A percentile compares a stretch with the other conserved stretches of the same genome.
phyloP scores from a whole-genome alignment of 1,140 invertebrate genomes.

The Chrysopa pallens region DNA sequence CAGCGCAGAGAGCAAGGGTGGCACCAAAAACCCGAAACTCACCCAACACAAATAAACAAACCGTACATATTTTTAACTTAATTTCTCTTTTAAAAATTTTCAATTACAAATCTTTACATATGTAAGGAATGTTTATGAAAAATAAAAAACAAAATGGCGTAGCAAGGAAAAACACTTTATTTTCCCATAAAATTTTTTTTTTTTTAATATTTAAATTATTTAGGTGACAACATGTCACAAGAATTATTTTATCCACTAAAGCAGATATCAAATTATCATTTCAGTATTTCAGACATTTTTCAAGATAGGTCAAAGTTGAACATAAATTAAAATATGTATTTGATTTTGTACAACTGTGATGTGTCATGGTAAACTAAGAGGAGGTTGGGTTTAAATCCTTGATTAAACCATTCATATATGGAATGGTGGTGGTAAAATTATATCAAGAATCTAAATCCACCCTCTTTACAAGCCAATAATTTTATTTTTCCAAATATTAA shows the following conservation, averaged over 20 bases:
- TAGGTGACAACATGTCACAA: conserved; percentile 12
- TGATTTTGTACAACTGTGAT: no score
- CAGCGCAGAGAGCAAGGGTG: not conserved
- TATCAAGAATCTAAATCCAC: no score
- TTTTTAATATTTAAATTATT: not conserved
- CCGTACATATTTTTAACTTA: not conserved
- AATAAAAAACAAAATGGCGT: not conserved
- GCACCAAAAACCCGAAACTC: not conserved
- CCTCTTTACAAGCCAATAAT: no score
- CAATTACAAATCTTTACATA: not conserved
- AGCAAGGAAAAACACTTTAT: not conserved
- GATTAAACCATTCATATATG: no score
- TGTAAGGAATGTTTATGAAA: not conserved
- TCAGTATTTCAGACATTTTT: no score
- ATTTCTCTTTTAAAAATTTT: not conserved
- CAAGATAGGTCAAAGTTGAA: no score
- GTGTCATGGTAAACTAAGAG: no score
- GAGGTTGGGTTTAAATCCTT: no score
- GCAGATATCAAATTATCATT: not conserved
- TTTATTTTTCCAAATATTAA: no score
- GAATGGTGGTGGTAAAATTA: no score
- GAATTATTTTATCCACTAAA: not conserved
- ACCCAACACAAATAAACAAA: not conserved
- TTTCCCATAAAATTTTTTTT: not conserved
- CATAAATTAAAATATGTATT: no score